These are phyloP conservation scores for roundworm (Caenorhabditis elegans) DNA, from an alignment of 1,140 invertebrate genomes.

Conservation along the genomic window DNA sequence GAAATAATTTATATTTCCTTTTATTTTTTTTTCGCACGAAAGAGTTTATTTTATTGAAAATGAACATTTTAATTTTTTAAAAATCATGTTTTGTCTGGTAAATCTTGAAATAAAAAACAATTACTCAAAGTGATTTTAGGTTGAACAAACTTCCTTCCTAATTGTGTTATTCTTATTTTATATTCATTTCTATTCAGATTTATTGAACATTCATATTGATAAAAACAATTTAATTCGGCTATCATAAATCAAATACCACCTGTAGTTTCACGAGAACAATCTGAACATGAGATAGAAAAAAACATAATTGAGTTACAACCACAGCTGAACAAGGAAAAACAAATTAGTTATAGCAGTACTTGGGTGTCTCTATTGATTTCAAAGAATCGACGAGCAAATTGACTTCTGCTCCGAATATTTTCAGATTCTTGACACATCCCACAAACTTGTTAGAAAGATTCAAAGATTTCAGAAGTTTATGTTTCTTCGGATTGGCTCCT, in stretches of 20 bases:
- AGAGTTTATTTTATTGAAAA: no score
- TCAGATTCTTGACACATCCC: neutral
- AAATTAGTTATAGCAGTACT: neutral
- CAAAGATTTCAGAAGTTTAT: neutral
- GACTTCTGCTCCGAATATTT: neutral
- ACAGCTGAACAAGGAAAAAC: neutral
- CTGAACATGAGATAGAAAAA: neutral
- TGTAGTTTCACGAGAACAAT: slow-evolving; percentile 13
- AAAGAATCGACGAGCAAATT: neutral
- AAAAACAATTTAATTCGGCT: neutral
- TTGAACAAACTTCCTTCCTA: no score
- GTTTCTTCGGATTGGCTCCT: slow-evolving; percentile 17
- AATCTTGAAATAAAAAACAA: no score
- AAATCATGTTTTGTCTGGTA: no score
- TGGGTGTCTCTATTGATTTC: neutral
- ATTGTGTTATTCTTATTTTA: no score
- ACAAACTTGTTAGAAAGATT: neutral
- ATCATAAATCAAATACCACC: neutral
- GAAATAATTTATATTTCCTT: neutral
- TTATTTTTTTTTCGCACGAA: neutral
- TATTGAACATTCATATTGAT: neutral
- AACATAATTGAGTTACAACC: no score
- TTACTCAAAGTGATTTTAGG: no score
- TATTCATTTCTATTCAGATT: neutral
- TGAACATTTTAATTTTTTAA: no score